Base-by-base conservation (phyloP, 2,888 invertebrate species). In the Dynastes hyllus region DNA sequence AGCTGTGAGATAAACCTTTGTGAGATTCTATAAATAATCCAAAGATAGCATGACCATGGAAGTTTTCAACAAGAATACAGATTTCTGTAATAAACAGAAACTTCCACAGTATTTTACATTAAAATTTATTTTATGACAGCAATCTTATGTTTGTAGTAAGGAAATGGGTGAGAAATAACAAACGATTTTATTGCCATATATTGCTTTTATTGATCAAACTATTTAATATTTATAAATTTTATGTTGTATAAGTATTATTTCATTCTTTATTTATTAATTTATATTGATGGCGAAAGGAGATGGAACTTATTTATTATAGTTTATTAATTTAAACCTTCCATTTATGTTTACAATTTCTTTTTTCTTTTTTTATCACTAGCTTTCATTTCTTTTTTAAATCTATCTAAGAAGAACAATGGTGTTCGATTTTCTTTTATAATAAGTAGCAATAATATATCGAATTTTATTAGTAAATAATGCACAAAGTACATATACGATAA, bases 191-290 rank as follows among this genome's bases (percentile, higher is more conserved):
- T 79, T 76, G 79, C 79, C 79, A 70, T 76, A 79, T 79, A 79
- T 79, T 79, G 79, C 79, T 79, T 79, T 79, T 79, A 79, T 79
- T 79, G 79, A 70, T 40, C 70, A 76, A 79, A 76, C 76, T 73
- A 79, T 78, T 45, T 45, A 45, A 45, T 50, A 71, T 78, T 51
- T 69, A 69, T 67, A 71, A 73, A 51, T 70, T 78, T 73, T 78
- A 69, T 77, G 27, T 70, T 32, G 53, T 70, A 45, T 71, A 66
- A 2, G 22, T 53, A 51, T 69, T 51, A 51, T 51, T 69, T 22
- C 16, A 55, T 71, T 51, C 50, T 71, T 71, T 69, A 40, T 27
- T 40, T 37, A 27, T 37, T 69, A 69, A 37, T 66, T 32, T 66
- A 40, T 66, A 66, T 66, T 66, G 13, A 53, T 61, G 32, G 29